Evolutionary conservation across 2,888 invertebrate species (phyloP).

Genomic region (Netelia melanura): DNA sequence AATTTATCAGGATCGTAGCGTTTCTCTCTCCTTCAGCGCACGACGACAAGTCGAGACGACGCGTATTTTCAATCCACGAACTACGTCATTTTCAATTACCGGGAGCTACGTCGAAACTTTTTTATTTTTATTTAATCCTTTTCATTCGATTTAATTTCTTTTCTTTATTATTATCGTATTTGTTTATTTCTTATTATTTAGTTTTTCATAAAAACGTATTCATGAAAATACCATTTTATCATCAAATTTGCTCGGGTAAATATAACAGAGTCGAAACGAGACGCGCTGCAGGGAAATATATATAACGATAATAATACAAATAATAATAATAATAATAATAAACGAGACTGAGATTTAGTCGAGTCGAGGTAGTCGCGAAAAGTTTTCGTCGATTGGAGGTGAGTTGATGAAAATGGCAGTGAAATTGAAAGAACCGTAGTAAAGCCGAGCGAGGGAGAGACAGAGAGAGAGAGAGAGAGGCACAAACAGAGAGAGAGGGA

Average conservation of each 20-base stretch:
- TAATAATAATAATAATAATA: too few relatives aligned
- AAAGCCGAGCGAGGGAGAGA: neutral
- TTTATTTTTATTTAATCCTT: neutral
- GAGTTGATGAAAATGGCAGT: constrained; percentile 4
- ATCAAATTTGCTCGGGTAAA: too few relatives aligned
- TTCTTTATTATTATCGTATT: too few relatives aligned
- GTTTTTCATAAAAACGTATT: too few relatives aligned
- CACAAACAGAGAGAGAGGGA: neutral
- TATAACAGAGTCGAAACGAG: too few relatives aligned
- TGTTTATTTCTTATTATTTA: too few relatives aligned
- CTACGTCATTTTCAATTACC: constrained; percentile 44
- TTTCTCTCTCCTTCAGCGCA: neutral
- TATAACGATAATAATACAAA: too few relatives aligned
- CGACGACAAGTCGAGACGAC: neutral
- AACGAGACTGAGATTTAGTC: neutral
- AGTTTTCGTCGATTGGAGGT: neutral
- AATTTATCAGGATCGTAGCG: constrained; percentile 39
- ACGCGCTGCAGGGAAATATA: too few relatives aligned
- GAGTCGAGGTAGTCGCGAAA: neutral
- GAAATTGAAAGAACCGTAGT: neutral
- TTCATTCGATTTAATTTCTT: too few relatives aligned
- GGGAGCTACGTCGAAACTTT: neutral
- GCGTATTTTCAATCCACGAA: constrained; percentile 13
- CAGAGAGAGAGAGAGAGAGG: neutral
- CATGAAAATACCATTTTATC: too few relatives aligned